A percentile compares a stretch with the other conserved stretches of the same genome.
phyloP scores from a whole-genome alignment of 1,140 invertebrate genomes.

The Eueides isabella region DNA sequence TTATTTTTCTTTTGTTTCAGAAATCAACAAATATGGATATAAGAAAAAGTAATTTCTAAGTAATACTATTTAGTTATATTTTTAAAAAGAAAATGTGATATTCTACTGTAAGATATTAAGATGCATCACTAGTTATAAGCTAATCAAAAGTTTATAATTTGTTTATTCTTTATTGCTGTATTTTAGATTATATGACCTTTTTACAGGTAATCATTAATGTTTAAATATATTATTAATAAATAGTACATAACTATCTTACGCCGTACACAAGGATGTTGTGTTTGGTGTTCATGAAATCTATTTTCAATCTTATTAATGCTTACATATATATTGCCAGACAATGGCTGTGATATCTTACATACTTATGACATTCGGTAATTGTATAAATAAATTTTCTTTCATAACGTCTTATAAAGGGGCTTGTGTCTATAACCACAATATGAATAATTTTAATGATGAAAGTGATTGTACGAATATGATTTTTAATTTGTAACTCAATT shows the following conservation, averaged over 20 bases:
- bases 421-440: too few relatives aligned
- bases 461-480: too few relatives aligned
- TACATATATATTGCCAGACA: not conserved
- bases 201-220: not conserved
- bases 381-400: not conserved
- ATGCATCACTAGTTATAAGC: slow-evolving; percentile 12
- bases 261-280: too few relatives aligned
- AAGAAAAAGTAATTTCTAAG: slow-evolving; percentile 79
- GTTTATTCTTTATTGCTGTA: not conserved
- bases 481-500: too few relatives aligned
- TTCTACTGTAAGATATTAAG: slow-evolving; percentile 28
- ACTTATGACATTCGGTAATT: not conserved
- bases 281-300: not conserved
- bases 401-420: too few relatives aligned
- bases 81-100: slow-evolving; percentile 35
- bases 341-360: slow-evolving; percentile 2
- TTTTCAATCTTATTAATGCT: too few relatives aligned
- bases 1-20: slow-evolving; percentile 82
- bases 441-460: too few relatives aligned
- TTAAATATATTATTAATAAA: too few relatives aligned
- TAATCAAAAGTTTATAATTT: not conserved
- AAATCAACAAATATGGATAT: slow-evolving; percentile 89
- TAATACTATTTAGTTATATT: slow-evolving; percentile 13
- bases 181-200: not conserved
- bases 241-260: too few relatives aligned